These are phyloP conservation scores for Pedicia rivosa DNA, from an alignment of 2,888 invertebrate species.

Conservation along the genomic window DNA sequence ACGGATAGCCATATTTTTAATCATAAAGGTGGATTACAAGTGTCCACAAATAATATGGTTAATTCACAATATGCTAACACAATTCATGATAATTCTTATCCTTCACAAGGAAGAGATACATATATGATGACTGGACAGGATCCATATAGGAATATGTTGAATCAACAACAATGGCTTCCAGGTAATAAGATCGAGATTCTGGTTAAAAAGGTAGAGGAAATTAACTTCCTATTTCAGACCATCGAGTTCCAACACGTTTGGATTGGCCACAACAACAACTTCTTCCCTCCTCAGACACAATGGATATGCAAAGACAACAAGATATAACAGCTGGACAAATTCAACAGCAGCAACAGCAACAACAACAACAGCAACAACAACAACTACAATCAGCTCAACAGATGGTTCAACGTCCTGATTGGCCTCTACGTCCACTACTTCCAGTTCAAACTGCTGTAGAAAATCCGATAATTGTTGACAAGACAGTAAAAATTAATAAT, in stretches of 20 bases:
- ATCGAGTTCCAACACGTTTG: background rate
- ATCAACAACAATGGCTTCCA: slow-evolving; percentile 4
- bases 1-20: slow-evolving; percentile 50
- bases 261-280: slow-evolving; percentile 6
- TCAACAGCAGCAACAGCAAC: background rate
- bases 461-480: too few species aligned
- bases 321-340: background rate
- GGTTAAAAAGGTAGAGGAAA: too few species aligned
- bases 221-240: too few species aligned
- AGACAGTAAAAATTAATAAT: slow-evolving; percentile 5
- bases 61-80: slow-evolving; percentile 9
- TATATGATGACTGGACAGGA: slow-evolving; percentile 17
- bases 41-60: slow-evolving; percentile 25
- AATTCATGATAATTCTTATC: slow-evolving; percentile 13
- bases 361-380: slow-evolving; percentile 6
- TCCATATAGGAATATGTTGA: slow-evolving; percentile 10
- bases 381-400: slow-evolving; percentile 1
- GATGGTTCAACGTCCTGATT: slow-evolving; percentile 4
- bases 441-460: slow-evolving; percentile 8
- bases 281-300: slow-evolving; percentile 9
- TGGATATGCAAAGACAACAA: slow-evolving; percentile 11
- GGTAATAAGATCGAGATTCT: too few species aligned
- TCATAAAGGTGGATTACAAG: slow-evolving; percentile 49
- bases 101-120: slow-evolving; percentile 20
- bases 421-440: slow-evolving; percentile 8